Percentiles rank a stretch among this genome's conserved stretches.
Conservation (phyloP, 2,888 invertebrate species). For the Rhodophaea formosa region DNA sequence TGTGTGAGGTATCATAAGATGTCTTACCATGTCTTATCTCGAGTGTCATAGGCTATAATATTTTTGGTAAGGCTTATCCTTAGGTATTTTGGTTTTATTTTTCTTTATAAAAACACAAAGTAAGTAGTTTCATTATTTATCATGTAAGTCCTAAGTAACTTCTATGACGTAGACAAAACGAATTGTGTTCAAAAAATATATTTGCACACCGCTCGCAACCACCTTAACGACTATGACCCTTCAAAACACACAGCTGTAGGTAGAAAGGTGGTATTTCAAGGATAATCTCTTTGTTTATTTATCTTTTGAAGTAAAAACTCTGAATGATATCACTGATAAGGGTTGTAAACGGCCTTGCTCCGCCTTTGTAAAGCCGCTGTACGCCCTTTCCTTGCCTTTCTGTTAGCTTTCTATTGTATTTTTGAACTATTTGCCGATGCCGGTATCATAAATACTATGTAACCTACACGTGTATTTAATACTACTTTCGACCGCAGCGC, state of each 20-base stretch:
- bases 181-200: not conserved
- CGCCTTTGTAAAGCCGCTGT: not conserved
- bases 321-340: conserved; percentile 2
- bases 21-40: no score
- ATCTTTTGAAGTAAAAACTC: not conserved
- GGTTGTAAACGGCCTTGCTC: not conserved
- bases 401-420: not conserved
- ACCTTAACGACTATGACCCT: not conserved
- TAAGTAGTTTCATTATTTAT: no score
- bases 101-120: no score
- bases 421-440: not conserved
- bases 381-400: not conserved
- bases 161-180: no score
- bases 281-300: not conserved
- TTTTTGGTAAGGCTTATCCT: no score
- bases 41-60: no score
- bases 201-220: not conserved
- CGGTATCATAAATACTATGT: not conserved
- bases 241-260: not conserved
- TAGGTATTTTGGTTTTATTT: no score
- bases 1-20: no score
- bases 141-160: no score
- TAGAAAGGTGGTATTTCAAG: not conserved
- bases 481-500: no score
- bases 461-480: not conserved